phyloP scores from a whole-genome alignment of 2,113 vertebrate species.

The Oostethus manadensis region DNA sequence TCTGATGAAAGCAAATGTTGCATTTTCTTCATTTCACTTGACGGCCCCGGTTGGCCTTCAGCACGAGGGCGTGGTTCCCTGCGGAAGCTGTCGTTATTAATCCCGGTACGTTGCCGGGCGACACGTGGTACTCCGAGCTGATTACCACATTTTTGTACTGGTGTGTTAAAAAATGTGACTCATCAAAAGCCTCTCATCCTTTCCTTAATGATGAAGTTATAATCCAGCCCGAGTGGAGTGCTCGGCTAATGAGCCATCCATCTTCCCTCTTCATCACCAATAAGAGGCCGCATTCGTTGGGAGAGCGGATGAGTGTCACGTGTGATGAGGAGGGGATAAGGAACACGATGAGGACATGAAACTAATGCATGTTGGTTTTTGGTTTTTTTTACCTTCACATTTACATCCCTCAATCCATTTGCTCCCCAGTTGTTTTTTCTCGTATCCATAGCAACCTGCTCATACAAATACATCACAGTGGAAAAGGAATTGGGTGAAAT shows the following conservation, averaged over 20 bases:
- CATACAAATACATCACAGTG: conserved; percentile 58
- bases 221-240: conserved; percentile 25
- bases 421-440: conserved; percentile 51
- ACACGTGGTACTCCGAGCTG: conserved; percentile 7
- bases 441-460: conserved; percentile 66
- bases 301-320: neutral
- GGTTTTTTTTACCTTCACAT: conserved; percentile 50
- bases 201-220: conserved; percentile 14
- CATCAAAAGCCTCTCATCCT: conserved; percentile 6
- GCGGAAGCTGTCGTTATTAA: conserved; percentile 9
- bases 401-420: conserved; percentile 58
- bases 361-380: neutral
- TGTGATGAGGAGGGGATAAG: conserved; percentile 27
- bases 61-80: neutral
- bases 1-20: no score
- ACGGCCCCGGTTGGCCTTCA: neutral
- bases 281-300: conserved; percentile 5
- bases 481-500: conserved; percentile 41
- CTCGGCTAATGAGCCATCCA: conserved; percentile 27
- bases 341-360: conserved; percentile 6
- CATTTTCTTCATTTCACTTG: no score
- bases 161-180: conserved; percentile 22
- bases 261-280: conserved; percentile 14
- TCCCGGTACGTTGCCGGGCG: conserved; percentile 27
- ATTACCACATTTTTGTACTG: conserved; percentile 28